Base-by-base conservation (phyloP, 2,888 invertebrate genomes). In the Cecidostiba fungosa region DNA sequence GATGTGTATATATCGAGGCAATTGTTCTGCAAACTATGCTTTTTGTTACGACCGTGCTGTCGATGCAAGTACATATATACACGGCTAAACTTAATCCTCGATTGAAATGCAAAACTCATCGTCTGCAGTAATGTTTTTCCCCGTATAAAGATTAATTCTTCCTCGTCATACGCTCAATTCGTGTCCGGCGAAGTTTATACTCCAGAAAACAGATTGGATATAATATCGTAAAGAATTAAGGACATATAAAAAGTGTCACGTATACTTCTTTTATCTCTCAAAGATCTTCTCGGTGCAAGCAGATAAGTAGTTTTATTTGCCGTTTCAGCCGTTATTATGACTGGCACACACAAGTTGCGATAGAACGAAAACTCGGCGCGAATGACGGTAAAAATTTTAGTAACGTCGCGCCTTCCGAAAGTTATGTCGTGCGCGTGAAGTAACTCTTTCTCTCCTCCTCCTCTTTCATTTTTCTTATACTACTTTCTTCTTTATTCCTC, bases 301-400 rank as follows among this genome's bases (percentile, higher is more conserved):
- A 54, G 19, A 50, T 50, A 50, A 19, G 50, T 50, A 16, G 0
- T 59, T 77, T 54, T 59, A 77, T 10, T 47, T 43, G 54, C 16
- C n/a, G 12, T 73, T 73, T 62, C 39, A 39, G 74, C 36, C 62
- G 23, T 76, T 69, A 36, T 76, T 66, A 76, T 76, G 69, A 82
- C 47, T 76, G 66, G 47, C 66, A 26, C 66, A 23, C 23, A n/a
- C n/a, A 78, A 72, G 23, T 80, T 47, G 69, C 32, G n/a, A 47
- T 66, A 50, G 66, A 81, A 81, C 10, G 69, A 73, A 76, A 77
- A 70, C 77, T 70, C 16, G 12, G 36, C 54, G n/a, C 32, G 39
- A 77, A 32, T 39, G 39, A 32, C 77, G 76, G 54, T 82, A 54
- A 82, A 82, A 82, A 70, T 82, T 82, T 82, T 77, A 69, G 82